Conservation (phyloP, 2,888 invertebrate species). For the Athrips mouffetella region DNA sequence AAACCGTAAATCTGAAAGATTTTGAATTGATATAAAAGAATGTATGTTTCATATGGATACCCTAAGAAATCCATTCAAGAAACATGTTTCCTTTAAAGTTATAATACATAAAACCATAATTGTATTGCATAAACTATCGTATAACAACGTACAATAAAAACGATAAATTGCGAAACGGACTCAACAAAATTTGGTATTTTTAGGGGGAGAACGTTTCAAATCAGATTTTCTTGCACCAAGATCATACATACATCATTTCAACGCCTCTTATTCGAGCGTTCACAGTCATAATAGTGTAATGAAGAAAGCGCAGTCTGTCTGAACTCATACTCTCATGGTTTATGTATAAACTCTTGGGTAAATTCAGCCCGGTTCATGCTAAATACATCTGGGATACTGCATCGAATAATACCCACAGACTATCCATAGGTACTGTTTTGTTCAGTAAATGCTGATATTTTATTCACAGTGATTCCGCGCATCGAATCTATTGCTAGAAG, state of each 20-base stretch:
- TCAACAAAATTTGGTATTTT: too few species aligned
- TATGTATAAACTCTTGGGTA: slow-evolving; percentile 48
- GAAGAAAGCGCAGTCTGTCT: slow-evolving; percentile 24
- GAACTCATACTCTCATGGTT: slow-evolving; percentile 43
- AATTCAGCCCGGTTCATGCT: slow-evolving; percentile 40
- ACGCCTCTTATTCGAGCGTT: slow-evolving; percentile 10
- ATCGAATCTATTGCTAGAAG: slow-evolving; percentile 12
- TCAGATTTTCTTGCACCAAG: too few species aligned
- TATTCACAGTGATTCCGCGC: slow-evolving; percentile 16
- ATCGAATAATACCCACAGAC: slow-evolving; percentile 30
- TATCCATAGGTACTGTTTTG: slow-evolving; percentile 33
- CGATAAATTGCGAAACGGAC: too few species aligned
- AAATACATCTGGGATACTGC: slow-evolving; percentile 45
- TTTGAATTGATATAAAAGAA: too few species aligned
- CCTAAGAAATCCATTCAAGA: too few species aligned
- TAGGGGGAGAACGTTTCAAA: too few species aligned
- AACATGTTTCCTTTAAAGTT: too few species aligned
- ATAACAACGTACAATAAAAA: too few species aligned
- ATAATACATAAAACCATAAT: too few species aligned
- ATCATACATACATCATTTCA: slow-evolving; percentile 8
- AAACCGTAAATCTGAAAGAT: too few species aligned
- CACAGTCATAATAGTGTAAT: slow-evolving; percentile 26
- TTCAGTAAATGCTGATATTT: slow-evolving; percentile 19
- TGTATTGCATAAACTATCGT: too few species aligned
- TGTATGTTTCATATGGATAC: too few species aligned